A percentile compares a stretch with the other conserved stretches of the same genome.
Conservation (phyloP, 2,113 vertebrate genomes). For the Phycodurus eques region DNA sequence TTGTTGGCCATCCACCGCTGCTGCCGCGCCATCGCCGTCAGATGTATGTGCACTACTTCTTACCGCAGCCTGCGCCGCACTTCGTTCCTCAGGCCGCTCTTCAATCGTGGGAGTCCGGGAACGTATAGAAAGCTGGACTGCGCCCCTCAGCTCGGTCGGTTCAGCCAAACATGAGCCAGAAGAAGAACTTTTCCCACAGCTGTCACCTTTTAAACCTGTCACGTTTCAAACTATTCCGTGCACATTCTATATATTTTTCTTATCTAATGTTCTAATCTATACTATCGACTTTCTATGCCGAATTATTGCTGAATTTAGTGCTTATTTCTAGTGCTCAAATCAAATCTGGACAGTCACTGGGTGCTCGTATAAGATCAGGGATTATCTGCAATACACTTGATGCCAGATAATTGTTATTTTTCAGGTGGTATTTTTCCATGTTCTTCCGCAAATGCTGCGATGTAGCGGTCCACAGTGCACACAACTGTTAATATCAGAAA, state of each 20-base stretch:
- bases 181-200: constrained; percentile 5
- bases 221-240: constrained; percentile 15
- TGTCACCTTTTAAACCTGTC: constrained; percentile 9
- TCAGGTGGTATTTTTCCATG: constrained; percentile 1
- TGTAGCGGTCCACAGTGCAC: constrained; percentile 17
- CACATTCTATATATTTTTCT: constrained; percentile 26
- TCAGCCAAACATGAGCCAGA: constrained; percentile 25
- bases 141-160: constrained; percentile 42
- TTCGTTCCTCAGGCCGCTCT: constrained; percentile 71
- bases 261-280: constrained; percentile 7
- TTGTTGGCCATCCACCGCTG: constrained; percentile 49
- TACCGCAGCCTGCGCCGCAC: constrained; percentile 64
- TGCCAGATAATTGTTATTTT: constrained; percentile 31
- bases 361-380: constrained; percentile 55
- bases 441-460: constrained; percentile 4
- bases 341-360: constrained; percentile 30
- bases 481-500: constrained; percentile 31
- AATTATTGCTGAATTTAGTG: neutral
- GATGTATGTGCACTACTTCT: constrained; percentile 69
- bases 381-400: constrained; percentile 47
- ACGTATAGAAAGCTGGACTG: constrained; percentile 31
- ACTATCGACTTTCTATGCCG: constrained; percentile 3
- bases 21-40: constrained; percentile 50
- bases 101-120: constrained; percentile 63
- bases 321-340: neutral